Percentiles rank a stretch among this genome's conserved stretches.
These are phyloP conservation scores for Teleopsis dalmanni DNA, from an alignment of 1,140 invertebrate genomes.

Conservation along the genomic window DNA sequence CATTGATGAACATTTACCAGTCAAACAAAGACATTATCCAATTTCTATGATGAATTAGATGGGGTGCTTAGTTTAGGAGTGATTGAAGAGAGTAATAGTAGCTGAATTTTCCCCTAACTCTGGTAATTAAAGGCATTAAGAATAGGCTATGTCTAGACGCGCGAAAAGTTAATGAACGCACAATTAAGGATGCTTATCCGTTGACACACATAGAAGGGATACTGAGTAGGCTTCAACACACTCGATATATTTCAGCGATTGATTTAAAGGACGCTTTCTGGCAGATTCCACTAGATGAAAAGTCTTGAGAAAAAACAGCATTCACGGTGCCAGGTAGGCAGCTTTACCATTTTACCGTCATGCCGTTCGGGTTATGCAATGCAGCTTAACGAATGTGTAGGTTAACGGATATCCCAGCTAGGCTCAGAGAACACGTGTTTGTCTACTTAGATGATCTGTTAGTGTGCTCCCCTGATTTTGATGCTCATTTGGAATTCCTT, in stretches of 20 bases:
- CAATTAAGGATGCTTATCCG: conserved; percentile 29
- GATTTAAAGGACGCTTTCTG: conserved; percentile 21
- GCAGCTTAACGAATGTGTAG: conserved; percentile 7
- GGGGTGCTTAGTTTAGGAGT: conserved; percentile 22
- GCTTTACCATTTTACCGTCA: conserved; percentile 12
- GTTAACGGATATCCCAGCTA: conserved; percentile 7
- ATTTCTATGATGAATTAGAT: conserved; percentile 21
- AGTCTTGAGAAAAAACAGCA: too few species aligned
- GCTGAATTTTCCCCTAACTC: conserved; percentile 24
- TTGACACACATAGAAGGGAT: conserved; percentile 20
- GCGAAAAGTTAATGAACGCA: conserved; percentile 25
- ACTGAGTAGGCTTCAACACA: conserved; percentile 13
- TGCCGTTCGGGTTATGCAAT: conserved; percentile 15
- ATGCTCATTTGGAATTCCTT: conserved; percentile 42
- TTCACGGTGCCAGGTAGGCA: conserved; percentile 17
- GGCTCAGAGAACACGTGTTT: conserved; percentile 1
- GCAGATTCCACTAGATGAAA: too few species aligned
- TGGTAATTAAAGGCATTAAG: conserved; percentile 23
- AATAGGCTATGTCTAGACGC: conserved; percentile 27
- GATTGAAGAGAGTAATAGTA: conserved; percentile 19
- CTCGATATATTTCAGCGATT: conserved; percentile 15
- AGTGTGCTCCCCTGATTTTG: conserved; percentile 31
- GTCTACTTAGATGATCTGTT: conserved; percentile 45
- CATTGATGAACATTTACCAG: conserved; percentile 15
- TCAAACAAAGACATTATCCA: conserved; percentile 23